Conservation (phyloP, 2,797 vertebrate genomes). For the Onychomys leucogaster region DNA sequence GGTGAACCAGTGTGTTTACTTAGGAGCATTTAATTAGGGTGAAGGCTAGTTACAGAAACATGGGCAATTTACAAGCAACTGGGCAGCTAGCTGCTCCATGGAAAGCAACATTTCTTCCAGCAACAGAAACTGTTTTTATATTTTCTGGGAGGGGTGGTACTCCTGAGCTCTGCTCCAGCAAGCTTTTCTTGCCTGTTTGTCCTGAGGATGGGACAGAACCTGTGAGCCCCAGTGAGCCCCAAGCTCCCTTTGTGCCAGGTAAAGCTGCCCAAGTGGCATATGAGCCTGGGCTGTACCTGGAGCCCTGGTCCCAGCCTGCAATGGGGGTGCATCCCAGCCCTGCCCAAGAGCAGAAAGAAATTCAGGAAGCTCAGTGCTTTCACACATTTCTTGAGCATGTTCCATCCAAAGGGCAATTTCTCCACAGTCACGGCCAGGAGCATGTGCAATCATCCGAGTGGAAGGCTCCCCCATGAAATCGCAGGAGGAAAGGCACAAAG, state of each 20-base stretch:
- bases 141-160: not conserved
- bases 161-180: not conserved
- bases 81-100: not conserved
- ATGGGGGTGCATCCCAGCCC: not conserved
- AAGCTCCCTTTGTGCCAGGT: not conserved
- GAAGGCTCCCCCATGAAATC: not conserved
- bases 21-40: not conserved
- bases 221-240: not conserved
- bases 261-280: not conserved
- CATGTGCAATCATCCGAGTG: not conserved
- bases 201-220: not conserved
- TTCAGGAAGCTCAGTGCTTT: not conserved
- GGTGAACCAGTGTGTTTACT: not conserved
- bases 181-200: not conserved
- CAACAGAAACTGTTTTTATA: not conserved
- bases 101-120: not conserved
- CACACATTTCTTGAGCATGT: not conserved
- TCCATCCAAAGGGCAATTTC: not conserved
- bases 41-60: not conserved
- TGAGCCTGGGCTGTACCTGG: not conserved
- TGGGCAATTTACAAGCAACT: not conserved
- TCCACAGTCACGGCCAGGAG: not conserved
- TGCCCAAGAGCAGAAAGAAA: not conserved
- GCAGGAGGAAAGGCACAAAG: constrained; percentile 76
- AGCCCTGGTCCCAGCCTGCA: not conserved